phyloP scores from a whole-genome alignment of 2,113 vertebrate genomes.

The Diphyllodes magnificus region DNA sequence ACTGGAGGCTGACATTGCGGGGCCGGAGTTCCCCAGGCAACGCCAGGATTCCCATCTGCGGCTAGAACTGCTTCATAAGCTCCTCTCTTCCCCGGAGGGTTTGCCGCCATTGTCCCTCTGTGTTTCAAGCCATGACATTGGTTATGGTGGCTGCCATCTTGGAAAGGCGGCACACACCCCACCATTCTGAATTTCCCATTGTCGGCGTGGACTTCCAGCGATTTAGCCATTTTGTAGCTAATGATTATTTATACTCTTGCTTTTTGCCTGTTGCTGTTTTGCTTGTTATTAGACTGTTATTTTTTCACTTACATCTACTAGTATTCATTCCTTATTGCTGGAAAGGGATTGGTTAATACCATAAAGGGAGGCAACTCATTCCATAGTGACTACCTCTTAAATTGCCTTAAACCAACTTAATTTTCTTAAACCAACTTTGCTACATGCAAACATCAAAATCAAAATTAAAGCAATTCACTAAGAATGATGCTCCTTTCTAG shows the following conservation, averaged over 20 bases:
- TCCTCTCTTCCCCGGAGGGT: background rate
- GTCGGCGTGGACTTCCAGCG: background rate
- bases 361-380: background rate
- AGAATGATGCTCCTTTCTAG: background rate
- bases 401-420: background rate
- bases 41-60: background rate
- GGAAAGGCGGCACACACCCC: background rate
- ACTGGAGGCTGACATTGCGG: accelerated
- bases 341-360: background rate
- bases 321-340: background rate
- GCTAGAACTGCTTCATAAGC: background rate
- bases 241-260: background rate
- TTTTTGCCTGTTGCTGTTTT: background rate
- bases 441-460: background rate
- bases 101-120: background rate
- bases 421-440: background rate
- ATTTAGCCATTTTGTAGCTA: background rate
- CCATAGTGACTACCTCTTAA: background rate
- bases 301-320: background rate
- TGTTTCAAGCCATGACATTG: no score
- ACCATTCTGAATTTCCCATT: background rate
- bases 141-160: background rate
- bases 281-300: background rate
- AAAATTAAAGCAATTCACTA: background rate
- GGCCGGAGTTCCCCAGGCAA: background rate